These are phyloP conservation scores for Pocillopora verrucosa DNA, from an alignment of 64 coral and sea anemone genomes.

Conservation along the genomic window DNA sequence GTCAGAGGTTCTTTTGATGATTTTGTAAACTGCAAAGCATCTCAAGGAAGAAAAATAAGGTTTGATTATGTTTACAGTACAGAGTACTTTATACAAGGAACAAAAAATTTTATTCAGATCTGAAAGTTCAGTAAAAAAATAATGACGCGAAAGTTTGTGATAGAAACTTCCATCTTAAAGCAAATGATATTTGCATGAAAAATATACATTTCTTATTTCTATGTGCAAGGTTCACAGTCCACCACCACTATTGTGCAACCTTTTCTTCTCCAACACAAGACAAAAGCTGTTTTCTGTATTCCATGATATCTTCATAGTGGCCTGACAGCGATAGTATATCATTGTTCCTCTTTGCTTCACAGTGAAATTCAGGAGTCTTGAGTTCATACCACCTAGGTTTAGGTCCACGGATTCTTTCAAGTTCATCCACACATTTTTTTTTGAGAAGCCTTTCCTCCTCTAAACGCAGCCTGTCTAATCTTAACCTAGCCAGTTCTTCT, in stretches of 20 bases:
- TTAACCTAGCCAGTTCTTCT: slow-evolving; percentile 79
- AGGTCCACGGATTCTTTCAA: slow-evolving; percentile 94
- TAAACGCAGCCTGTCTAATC: slow-evolving; percentile 74
- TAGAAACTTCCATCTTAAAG: background rate
- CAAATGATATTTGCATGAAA: background rate
- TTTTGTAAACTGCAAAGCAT: background rate
- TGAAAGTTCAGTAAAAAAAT: background rate
- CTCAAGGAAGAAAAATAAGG: background rate
- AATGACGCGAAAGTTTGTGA: background rate
- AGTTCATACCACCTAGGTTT: slow-evolving; percentile 95
- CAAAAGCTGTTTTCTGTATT: slow-evolving; percentile 83
- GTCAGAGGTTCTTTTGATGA: slow-evolving; percentile 11
- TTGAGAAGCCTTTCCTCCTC: slow-evolving; percentile 88
- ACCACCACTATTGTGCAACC: background rate
- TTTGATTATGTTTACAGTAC: slow-evolving; percentile 1
- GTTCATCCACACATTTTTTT: slow-evolving; percentile 75
- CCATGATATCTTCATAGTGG: slow-evolving; percentile 90
- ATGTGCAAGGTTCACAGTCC: background rate
- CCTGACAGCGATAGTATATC: slow-evolving; percentile 75
- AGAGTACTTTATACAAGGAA: background rate
- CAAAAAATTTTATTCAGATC: background rate
- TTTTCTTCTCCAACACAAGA: slow-evolving; percentile 85
- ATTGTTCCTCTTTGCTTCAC: slow-evolving; percentile 92
- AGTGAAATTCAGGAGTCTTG: slow-evolving; percentile 89
- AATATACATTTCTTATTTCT: background rate